Conservation (phyloP, 2,888 invertebrate species). For the Dynastes hyllus region DNA sequence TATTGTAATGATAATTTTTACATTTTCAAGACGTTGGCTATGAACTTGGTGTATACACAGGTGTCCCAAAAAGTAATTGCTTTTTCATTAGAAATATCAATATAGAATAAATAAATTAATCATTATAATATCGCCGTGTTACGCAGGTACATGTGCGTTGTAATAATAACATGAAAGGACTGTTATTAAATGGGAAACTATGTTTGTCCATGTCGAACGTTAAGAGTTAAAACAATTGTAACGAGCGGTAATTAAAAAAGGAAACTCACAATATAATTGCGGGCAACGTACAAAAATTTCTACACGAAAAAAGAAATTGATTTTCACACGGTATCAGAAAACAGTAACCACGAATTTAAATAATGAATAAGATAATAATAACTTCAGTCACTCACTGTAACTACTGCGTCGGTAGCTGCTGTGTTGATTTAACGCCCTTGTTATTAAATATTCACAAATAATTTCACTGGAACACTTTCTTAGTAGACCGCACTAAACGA, state of each 20-base stretch:
- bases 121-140: not conserved
- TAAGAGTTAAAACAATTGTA: constrained; percentile 3
- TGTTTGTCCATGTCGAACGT: not conserved
- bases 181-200: not conserved
- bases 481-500: constrained; percentile 10
- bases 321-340: constrained; percentile 24
- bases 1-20: constrained; percentile 43
- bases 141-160: not conserved
- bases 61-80: constrained; percentile 26
- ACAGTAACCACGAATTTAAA: constrained; percentile 4
- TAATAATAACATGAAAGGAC: not conserved
- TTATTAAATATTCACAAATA: constrained; percentile 8
- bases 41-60: constrained; percentile 30
- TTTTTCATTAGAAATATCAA: constrained; percentile 11
- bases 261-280: not conserved
- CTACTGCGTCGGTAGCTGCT: not conserved
- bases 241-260: constrained; percentile 16
- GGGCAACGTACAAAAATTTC: not conserved
- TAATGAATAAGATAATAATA: constrained; percentile 32
- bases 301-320: constrained; percentile 8
- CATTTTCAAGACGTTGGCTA: constrained; percentile 7
- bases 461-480: constrained; percentile 7
- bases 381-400: constrained; percentile 27
- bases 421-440: constrained; percentile 16
- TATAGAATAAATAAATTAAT: constrained; percentile 3